phyloP scores from a whole-genome alignment of 2,113 vertebrate species.

The Peromyscus californicus region DNA sequence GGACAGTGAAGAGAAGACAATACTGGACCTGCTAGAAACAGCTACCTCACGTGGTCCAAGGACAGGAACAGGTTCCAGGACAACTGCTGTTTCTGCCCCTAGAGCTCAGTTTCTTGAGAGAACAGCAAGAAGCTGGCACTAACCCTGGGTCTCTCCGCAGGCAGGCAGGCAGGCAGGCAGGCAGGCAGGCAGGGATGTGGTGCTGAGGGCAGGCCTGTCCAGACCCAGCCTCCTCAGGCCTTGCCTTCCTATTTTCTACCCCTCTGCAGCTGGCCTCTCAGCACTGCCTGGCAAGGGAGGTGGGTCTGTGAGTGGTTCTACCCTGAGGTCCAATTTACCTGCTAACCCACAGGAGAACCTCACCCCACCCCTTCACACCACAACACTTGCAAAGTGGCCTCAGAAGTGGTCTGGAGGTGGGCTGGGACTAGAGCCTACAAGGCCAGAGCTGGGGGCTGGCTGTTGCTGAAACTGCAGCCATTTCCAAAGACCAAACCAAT shows the following conservation, averaged over 20 bases:
- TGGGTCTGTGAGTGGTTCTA: rapidly evolving
- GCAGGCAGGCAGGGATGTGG: not conserved
- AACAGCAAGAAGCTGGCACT: not conserved
- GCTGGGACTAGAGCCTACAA: not conserved
- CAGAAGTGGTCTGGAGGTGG: not conserved
- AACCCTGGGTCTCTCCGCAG: not conserved
- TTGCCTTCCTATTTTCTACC: not conserved
- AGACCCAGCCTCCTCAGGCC: not conserved
- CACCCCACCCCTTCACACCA: not conserved
- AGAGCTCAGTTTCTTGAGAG: not conserved
- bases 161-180: no score
- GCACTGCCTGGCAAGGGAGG: not conserved
- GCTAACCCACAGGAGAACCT: not conserved
- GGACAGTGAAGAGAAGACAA: not conserved
- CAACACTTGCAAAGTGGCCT: not conserved
- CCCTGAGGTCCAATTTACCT: conserved; percentile 1
- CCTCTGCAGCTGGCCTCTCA: not conserved
- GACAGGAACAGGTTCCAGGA: not conserved
- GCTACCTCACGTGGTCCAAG: not conserved
- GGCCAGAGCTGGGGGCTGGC: conserved; percentile 15
- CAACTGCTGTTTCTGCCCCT: not conserved
- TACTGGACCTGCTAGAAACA: rapidly evolving
- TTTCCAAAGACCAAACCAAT: conserved; percentile 34
- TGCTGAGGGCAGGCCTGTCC: not conserved
- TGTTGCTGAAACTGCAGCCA: not conserved